These are phyloP conservation scores for Nipponia nippon DNA, from an alignment of 2,113 vertebrate genomes.

Conservation along the genomic window DNA sequence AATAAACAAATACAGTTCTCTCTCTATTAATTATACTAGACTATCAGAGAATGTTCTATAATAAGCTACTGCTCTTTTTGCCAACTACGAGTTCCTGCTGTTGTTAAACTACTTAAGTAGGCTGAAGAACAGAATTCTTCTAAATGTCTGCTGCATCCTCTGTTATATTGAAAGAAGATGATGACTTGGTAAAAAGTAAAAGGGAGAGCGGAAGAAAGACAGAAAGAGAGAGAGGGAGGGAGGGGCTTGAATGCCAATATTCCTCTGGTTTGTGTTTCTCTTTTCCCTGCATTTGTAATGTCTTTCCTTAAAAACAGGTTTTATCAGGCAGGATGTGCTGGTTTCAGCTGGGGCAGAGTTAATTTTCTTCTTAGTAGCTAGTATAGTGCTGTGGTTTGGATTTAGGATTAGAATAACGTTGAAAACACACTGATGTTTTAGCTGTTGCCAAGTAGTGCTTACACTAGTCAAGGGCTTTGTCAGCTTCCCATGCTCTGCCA, in stretches of 20 bases:
- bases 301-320: not conserved
- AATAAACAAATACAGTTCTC: not conserved
- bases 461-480: too few relatives aligned
- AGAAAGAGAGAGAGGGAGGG: not conserved
- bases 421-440: too few relatives aligned
- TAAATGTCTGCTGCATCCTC: not conserved
- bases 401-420: too few relatives aligned
- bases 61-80: not conserved
- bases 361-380: too few relatives aligned
- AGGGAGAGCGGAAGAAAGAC: not conserved
- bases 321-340: not conserved
- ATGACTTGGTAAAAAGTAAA: not conserved
- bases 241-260: not conserved
- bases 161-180: not conserved
- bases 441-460: too few relatives aligned
- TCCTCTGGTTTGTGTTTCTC: not conserved
- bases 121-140: not conserved
- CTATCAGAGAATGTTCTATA: not conserved
- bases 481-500: too few relatives aligned
- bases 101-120: not conserved
- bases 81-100: not conserved
- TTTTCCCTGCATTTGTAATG: not conserved
- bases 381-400: too few relatives aligned
- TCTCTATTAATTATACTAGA: not conserved
- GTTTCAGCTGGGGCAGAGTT: too few relatives aligned